phyloP scores from a whole-genome alignment of 2,797 vertebrate species.

The Poecilia picta region DNA sequence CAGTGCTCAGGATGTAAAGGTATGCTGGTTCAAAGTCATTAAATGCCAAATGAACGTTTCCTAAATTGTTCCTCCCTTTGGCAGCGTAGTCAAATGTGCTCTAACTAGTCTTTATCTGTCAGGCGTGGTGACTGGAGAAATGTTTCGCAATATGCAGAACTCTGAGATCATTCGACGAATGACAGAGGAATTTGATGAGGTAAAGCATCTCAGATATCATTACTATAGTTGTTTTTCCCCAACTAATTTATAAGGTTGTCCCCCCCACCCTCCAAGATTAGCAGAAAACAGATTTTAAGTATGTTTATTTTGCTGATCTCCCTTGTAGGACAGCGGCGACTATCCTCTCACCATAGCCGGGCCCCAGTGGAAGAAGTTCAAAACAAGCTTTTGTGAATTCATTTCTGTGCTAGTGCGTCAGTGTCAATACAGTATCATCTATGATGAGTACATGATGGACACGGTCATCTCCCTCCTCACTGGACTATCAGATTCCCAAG shows the following conservation, averaged over 20 bases:
- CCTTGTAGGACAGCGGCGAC: slow-evolving; percentile 94
- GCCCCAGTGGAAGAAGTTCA: slow-evolving; percentile 99
- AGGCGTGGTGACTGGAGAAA: slow-evolving; percentile 98
- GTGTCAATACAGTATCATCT: slow-evolving; percentile 99
- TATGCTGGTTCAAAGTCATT: slow-evolving; percentile 54
- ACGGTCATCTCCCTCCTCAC: slow-evolving; percentile 98
- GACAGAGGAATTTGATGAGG: slow-evolving; percentile 99
- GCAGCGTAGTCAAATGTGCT: not conserved
- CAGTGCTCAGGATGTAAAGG: slow-evolving; percentile 99
- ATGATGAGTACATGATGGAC: slow-evolving; percentile 99
- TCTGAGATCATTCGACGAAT: slow-evolving; percentile 99
- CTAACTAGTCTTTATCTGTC: slow-evolving; percentile 40
- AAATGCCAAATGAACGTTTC: not conserved
- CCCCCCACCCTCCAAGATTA: not conserved
- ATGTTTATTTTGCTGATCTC: slow-evolving; percentile 27
- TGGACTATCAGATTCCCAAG: slow-evolving; percentile 97
- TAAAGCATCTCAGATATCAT: slow-evolving; percentile 63
- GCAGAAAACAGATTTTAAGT: not conserved
- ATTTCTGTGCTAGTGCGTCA: slow-evolving; percentile 96
- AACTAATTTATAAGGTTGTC: not conserved
- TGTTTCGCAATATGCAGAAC: slow-evolving; percentile 99
- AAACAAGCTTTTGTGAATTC: slow-evolving; percentile 98
- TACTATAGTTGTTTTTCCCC: not conserved
- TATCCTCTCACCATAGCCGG: slow-evolving; percentile 99
- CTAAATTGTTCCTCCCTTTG: not conserved